Evolutionary conservation across 2,797 vertebrate genomes (phyloP), one percentile per base, ranked within the genome.

Genomic region (Hydrophis major): DNA sequence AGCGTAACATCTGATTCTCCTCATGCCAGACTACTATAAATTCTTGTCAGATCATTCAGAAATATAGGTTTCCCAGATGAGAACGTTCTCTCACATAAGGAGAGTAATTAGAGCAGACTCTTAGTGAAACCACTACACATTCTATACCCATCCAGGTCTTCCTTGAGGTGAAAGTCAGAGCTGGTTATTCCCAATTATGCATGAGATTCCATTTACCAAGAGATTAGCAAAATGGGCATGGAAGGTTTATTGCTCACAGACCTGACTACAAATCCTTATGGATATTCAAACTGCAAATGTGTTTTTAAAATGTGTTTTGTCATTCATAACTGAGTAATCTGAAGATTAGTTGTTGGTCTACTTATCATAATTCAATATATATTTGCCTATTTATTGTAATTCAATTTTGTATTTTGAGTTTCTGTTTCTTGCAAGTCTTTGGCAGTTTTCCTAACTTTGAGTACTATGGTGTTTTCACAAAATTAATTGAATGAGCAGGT

Each of bases 401-500:
- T 47, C 42, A 90, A 59, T 63, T 87, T 14, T 14, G 11, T 20
- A 0, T 89, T 92, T 88, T 92, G 90, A 91, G 86, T 91, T 93
- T 32, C 47, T 94, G 91, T 66, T 53, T 87, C 93, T 88, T 92
- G 91, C 59, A 93, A 92, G 78, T 69, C 89, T 92, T 87, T 93
- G 91, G 94, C 87, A 93, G 90, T 95, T 94, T 95, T 87, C 92
- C n/a, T 89, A 94, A 57, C 94, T 93, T 89, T 93, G 66, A 42
- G 86, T 92, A 93, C 89, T 87, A 94, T 16, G 0, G 47, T 13
- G 28, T 37, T 61, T 93, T 87, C 91, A 93, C 95, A 94, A 90
- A 20, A 93, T 13, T 92, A 66, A 88, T 56, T 59, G 88, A 56
- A 88, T 90, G 88, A 27, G 27, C 32, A 47, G 56, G 66, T 37